Conservation (phyloP, 53 echinoderm and acorn worm genomes). For the Echinarachnius parma region DNA sequence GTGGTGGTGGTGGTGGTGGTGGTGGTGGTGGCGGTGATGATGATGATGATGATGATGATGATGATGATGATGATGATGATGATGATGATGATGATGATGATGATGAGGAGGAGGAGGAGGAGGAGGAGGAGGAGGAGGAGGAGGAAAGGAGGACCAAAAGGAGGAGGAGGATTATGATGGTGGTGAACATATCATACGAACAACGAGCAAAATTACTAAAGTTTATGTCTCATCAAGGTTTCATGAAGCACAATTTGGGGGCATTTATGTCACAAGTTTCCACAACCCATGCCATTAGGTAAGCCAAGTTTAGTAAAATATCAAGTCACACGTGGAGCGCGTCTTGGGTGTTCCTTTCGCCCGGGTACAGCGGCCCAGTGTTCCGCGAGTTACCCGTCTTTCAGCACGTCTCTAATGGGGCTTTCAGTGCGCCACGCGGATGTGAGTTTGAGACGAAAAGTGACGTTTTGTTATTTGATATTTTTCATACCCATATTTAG, state of each 20-base stretch:
- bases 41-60: slow-evolving; percentile 16
- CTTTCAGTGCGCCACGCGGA: slow-evolving; percentile 1
- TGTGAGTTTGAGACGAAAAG: no score
- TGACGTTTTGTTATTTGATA: slow-evolving; percentile 28
- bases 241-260: no score
- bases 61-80: slow-evolving; percentile 15
- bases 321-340: slow-evolving; percentile 22
- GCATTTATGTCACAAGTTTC: background rate
- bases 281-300: background rate
- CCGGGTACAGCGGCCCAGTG: slow-evolving; percentile 32
- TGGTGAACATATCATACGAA: no score
- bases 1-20: background rate
- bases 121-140: background rate
- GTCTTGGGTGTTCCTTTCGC: slow-evolving; percentile 40
- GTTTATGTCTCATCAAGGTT: no score
- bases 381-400: slow-evolving; percentile 20
- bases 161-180: no score
- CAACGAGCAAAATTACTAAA: no score
- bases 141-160: no score
- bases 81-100: background rate
- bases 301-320: background rate
- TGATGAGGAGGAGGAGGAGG: background rate
- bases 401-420: slow-evolving; percentile 22
- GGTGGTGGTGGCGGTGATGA: background rate
- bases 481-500: slow-evolving; percentile 11